Evolutionary conservation across 1,140 invertebrate genomes (phyloP).

Genomic region (Papilio glaucus): DNA sequence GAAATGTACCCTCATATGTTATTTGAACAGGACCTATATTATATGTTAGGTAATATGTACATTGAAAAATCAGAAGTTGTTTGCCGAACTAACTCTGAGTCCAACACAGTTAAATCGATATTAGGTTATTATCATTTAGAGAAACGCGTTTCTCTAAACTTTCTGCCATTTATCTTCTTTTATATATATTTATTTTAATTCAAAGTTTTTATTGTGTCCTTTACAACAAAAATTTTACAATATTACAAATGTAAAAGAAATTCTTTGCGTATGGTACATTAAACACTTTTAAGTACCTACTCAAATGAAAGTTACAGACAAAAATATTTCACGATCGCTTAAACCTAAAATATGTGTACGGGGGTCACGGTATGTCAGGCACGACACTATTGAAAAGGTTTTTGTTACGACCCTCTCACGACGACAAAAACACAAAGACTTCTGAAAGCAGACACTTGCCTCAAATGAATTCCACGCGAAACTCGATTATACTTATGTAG

Average conservation of each 20-base stretch:
- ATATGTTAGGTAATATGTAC: too few species aligned
- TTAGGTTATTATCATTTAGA: too few species aligned
- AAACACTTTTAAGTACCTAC: background rate
- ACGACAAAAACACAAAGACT: slow-evolving; percentile 13
- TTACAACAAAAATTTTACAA: background rate
- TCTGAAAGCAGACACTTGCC: background rate
- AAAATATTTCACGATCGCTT: background rate
- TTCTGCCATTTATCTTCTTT: slow-evolving; percentile 2
- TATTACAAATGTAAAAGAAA: background rate
- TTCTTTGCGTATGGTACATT: background rate
- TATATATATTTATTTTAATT: too few species aligned
- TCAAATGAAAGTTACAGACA: background rate
- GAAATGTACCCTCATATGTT: too few species aligned
- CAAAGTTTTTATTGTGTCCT: slow-evolving; percentile 6
- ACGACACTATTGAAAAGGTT: background rate
- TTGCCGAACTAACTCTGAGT: too few species aligned
- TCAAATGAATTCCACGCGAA: slow-evolving; percentile 7
- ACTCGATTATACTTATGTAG: background rate
- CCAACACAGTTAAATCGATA: too few species aligned
- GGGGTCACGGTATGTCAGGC: slow-evolving; percentile 1
- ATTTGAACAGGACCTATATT: too few species aligned
- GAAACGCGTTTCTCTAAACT: slow-evolving; percentile 1
- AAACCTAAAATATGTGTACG: slow-evolving; percentile 3
- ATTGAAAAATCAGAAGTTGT: too few species aligned
- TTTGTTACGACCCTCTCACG: background rate